A percentile compares a stretch with the other conserved stretches of the same genome.
These are phyloP conservation scores for Ophiothrix spiculata DNA, from an alignment of 35 echinoderm and acorn worm species.

Conservation along the genomic window DNA sequence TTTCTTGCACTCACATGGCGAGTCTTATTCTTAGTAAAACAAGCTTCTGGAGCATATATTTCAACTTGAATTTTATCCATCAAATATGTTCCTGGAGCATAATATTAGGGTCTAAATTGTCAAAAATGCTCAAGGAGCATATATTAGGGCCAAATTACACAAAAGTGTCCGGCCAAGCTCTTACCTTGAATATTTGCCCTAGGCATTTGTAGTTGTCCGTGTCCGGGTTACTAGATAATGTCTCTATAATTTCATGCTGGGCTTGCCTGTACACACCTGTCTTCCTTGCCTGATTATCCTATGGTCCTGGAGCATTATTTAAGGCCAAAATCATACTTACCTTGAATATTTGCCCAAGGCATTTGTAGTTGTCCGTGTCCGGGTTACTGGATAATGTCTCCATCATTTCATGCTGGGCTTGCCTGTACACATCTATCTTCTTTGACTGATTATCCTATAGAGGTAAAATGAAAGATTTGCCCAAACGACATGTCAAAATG, in stretches of 20 bases:
- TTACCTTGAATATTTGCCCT: conserved; percentile 70
- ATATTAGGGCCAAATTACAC: too few relatives aligned
- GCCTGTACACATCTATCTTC: conserved; percentile 54
- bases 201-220: conserved; percentile 63
- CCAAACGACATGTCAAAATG: too few relatives aligned
- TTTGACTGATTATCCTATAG: neutral
- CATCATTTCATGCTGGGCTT: conserved; percentile 64
- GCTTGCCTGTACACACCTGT: conserved; percentile 49
- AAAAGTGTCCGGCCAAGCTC: too few relatives aligned
- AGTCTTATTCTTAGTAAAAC: too few relatives aligned
- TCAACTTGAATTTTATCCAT: too few relatives aligned
- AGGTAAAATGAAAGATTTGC: neutral
- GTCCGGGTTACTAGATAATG: conserved; percentile 27
- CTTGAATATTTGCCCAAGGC: conserved; percentile 67
- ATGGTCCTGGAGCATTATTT: too few relatives aligned
- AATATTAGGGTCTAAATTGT: too few relatives aligned
- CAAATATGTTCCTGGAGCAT: too few relatives aligned
- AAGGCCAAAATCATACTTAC: too few relatives aligned
- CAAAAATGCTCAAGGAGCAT: too few relatives aligned
- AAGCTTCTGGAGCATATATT: too few relatives aligned
- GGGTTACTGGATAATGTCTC: conserved; percentile 41
- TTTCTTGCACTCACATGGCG: too few relatives aligned
- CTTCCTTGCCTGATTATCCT: neutral
- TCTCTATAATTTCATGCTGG: conserved; percentile 65
- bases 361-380: conserved; percentile 51